Percentiles rank a stretch among this genome's conserved stretches.
Conservation (phyloP, 2,888 invertebrate genomes). For the Pseudococcus longispinus region DNA sequence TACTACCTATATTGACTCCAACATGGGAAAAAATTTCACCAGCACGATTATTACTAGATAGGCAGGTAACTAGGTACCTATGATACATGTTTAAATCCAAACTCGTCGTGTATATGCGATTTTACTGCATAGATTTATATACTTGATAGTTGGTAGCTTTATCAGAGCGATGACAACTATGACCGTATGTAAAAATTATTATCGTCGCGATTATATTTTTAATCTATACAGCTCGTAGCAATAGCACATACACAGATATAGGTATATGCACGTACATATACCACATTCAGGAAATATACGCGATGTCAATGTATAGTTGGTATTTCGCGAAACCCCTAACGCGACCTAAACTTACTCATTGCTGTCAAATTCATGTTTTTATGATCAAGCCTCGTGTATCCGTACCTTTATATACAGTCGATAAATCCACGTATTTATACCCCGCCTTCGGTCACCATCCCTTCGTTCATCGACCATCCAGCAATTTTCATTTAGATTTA, state of each 20-base stretch:
- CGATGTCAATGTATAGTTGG: not conserved
- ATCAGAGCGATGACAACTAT: slow-evolving; percentile 20
- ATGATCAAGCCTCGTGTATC: slow-evolving; percentile 23
- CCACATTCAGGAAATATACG: not conserved
- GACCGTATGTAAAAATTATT: slow-evolving; percentile 17
- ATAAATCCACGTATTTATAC: slow-evolving; percentile 1
- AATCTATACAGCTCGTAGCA: not conserved
- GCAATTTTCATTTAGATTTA: slow-evolving; percentile 39
- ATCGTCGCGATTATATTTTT: slow-evolving; percentile 23
- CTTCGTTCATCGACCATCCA: not conserved
- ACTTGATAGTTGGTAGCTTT: slow-evolving; percentile 28
- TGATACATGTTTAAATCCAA: not conserved
- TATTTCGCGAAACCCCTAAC: slow-evolving; percentile 24
- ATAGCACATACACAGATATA: not conserved
- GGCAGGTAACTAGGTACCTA: not conserved
- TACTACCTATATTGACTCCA: no score
- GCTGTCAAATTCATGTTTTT: slow-evolving; percentile 29
- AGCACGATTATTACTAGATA: not conserved
- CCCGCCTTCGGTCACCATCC: not conserved
- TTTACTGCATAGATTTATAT: not conserved
- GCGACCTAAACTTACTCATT: slow-evolving; percentile 22
- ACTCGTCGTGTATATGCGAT: not conserved
- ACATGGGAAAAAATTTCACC: not conserved
- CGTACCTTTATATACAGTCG: not conserved
- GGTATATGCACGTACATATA: not conserved